Conservation (phyloP, 53 echinoderm and acorn worm species). For the Crossaster papposus region DNA sequence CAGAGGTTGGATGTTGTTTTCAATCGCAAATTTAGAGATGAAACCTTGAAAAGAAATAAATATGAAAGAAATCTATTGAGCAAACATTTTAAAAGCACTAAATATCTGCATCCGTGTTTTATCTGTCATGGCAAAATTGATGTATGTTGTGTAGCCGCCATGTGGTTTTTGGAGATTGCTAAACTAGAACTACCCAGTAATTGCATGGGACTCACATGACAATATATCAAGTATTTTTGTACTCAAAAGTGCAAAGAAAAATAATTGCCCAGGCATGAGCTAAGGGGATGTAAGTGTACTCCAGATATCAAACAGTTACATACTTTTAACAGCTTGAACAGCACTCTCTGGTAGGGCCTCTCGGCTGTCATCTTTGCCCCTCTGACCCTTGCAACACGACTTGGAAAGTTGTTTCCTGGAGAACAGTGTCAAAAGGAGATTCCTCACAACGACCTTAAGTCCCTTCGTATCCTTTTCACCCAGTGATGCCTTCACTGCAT, state of each 20-base stretch:
- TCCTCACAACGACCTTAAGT: constrained; percentile 1
- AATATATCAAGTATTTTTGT: constrained; percentile 1
- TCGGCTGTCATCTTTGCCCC: neutral
- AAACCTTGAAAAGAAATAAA: neutral
- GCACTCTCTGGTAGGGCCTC: constrained; percentile 5
- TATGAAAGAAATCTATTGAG: neutral
- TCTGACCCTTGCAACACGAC: constrained; percentile 8
- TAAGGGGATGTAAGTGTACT: constrained; percentile 9
- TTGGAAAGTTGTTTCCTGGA: neutral
- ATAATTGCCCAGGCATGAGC: neutral
- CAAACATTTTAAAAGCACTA: neutral
- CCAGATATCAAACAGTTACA: constrained; percentile 24
- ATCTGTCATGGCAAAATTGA: neutral
- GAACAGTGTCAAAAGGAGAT: neutral
- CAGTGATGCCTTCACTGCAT: constrained; percentile 6
- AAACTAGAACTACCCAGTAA: neutral
- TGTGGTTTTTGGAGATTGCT: constrained; percentile 2
- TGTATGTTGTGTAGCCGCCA: neutral
- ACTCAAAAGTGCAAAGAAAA: neutral
- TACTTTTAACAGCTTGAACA: constrained; percentile 16
- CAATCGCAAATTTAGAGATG: no score
- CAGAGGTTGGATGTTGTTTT: no score
- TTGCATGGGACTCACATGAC: neutral
- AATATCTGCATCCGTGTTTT: neutral
- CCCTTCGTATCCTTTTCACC: neutral